Evolutionary conservation across 1,140 invertebrate genomes (phyloP).

Genomic region (Hyles euphorbiae): DNA sequence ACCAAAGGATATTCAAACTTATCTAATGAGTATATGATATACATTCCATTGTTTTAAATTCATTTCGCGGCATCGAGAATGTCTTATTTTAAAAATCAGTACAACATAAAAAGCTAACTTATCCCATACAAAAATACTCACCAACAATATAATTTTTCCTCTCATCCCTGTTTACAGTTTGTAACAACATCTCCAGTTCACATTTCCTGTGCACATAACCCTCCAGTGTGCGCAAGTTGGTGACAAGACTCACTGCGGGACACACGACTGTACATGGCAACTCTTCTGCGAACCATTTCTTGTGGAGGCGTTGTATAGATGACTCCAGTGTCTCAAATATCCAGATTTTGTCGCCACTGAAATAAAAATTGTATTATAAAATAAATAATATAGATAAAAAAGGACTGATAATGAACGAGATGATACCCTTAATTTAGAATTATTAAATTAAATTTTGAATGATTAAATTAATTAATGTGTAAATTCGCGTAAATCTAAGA

Average conservation of each 20-base stretch:
- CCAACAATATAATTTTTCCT: slow-evolving; percentile 25
- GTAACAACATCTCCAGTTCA: slow-evolving; percentile 16
- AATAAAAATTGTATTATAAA: slow-evolving; percentile 13
- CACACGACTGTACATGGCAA: slow-evolving; percentile 26
- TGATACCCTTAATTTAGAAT: background rate
- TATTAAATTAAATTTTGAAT: too few relatives aligned
- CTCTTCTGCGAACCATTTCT: slow-evolving; percentile 28
- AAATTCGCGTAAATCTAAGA: too few relatives aligned
- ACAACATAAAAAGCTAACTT: too few relatives aligned
- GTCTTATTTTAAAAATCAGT: too few relatives aligned
- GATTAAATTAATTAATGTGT: too few relatives aligned
- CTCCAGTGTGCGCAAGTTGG: slow-evolving; percentile 21
- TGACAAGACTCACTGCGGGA: slow-evolving; percentile 29
- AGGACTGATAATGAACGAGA: background rate
- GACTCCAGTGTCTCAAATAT: slow-evolving; percentile 46
- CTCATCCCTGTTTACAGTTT: slow-evolving; percentile 4
- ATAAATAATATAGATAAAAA: background rate
- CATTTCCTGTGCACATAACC: slow-evolving; percentile 12
- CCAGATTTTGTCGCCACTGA: slow-evolving; percentile 60
- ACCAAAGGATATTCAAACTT: too few relatives aligned
- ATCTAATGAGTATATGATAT: too few relatives aligned
- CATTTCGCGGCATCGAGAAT: too few relatives aligned
- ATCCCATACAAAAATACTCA: slow-evolving; percentile 16
- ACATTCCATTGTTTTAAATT: too few relatives aligned
- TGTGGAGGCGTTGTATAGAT: slow-evolving; percentile 16